These are phyloP conservation scores for Lycophotia porphyrea DNA, from an alignment of 2,888 invertebrate genomes.

Conservation along the genomic window DNA sequence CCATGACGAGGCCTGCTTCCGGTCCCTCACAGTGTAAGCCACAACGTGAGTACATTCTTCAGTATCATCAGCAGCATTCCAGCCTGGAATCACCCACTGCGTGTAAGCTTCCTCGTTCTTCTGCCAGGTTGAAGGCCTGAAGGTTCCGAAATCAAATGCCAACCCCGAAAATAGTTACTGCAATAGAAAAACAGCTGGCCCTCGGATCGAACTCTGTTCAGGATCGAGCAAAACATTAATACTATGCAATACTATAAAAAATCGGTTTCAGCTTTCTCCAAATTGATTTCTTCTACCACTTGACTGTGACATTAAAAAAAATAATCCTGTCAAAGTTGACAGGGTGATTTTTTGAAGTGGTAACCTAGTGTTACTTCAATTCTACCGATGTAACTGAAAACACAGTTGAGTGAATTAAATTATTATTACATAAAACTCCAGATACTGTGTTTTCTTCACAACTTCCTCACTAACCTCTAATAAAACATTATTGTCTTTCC, in stretches of 20 bases:
- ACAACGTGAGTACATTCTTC: constrained; percentile 71
- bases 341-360: background rate
- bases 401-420: background rate
- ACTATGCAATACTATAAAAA: background rate
- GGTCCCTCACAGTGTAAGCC: constrained; percentile 74
- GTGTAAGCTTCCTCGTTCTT: background rate
- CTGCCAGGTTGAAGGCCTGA: too few relatives aligned
- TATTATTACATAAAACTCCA: background rate
- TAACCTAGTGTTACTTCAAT: too few relatives aligned
- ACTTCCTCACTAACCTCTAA: background rate
- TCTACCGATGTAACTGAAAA: background rate
- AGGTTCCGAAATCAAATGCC: background rate
- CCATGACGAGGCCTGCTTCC: constrained; percentile 75
- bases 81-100: background rate
- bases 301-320: background rate
- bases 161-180: background rate
- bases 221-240: background rate
- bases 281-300: background rate
- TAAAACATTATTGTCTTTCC: background rate
- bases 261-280: background rate
- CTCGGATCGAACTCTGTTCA: background rate
- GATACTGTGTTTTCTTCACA: background rate
- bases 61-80: background rate
- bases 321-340: background rate
- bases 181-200: background rate